Evolutionary conservation across 1,140 invertebrate species (phyloP).

Genomic region (Drosophila jambulina): DNA sequence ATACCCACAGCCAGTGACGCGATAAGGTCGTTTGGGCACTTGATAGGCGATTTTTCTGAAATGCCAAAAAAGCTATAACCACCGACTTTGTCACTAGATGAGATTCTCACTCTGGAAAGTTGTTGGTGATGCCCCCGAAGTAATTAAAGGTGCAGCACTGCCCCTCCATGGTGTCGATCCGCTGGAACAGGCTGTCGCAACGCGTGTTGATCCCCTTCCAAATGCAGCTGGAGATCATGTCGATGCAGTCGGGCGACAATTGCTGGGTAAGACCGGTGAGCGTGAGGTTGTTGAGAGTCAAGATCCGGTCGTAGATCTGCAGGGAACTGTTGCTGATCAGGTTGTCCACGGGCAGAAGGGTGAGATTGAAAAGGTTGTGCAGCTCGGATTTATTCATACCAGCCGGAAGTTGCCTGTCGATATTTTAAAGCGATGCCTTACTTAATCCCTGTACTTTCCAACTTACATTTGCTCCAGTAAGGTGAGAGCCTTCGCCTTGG

Average conservation of each 20-base stretch:
- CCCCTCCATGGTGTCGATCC: constrained; percentile 86
- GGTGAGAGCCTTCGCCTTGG: constrained; percentile 54
- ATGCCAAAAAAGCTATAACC: not conserved
- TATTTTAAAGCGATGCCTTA: not conserved
- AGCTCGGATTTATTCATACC: constrained; percentile 60
- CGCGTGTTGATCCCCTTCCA: constrained; percentile 88
- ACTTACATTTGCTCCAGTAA: constrained; percentile 84
- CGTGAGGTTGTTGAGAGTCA: constrained; percentile 83
- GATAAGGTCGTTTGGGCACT: constrained; percentile 85
- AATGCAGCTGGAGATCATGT: constrained; percentile 87
- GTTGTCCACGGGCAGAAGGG: constrained; percentile 59
- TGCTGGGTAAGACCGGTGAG: constrained; percentile 69
- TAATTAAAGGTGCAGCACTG: constrained; percentile 90
- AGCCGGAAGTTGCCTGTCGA: constrained; percentile 54
- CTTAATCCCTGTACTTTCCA: not conserved
- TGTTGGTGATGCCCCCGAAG: constrained; percentile 82
- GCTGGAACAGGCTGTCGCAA: constrained; percentile 88
- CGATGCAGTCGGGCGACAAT: constrained; percentile 86
- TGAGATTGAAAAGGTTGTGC: constrained; percentile 66
- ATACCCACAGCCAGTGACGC: constrained; percentile 88
- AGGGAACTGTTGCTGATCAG: constrained; percentile 45
- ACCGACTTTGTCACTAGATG: rapidly evolving
- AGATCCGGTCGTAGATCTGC: constrained; percentile 79
- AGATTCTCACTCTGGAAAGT: constrained; percentile 76
- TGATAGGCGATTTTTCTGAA: constrained; percentile 78